Base-by-base conservation (phyloP, 2,888 invertebrate species). In the Orthosia cruda region DNA sequence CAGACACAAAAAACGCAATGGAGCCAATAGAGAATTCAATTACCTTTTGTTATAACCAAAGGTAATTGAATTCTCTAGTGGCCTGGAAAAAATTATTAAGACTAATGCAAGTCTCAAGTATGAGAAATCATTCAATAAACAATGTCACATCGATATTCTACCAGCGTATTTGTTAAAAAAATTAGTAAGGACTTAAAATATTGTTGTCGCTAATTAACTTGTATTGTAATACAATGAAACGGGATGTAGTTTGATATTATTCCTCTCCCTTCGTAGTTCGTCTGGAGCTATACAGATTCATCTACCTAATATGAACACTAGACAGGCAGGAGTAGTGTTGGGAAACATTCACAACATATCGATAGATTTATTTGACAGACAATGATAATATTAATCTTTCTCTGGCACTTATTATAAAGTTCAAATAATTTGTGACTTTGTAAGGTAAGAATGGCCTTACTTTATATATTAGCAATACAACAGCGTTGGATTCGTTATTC, bases 271-370 rank as follows among this genome's bases (percentile, higher is more conserved):
- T 69, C 64, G 50, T 74, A 61, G 54, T 59, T 15, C 20, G 20
- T 40, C 40, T 40, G 40, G 40, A 40, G 40, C 40, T 40, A 40
- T 72, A 75, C 54, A 50, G 62, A 67, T 74, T 69, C 64, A 87
- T 81, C 74, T 83, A 81, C 86, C 79, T 86, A 81, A 74, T 76
- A 86, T 79, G 81, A 79, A 73, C 74, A 71, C 76, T 78, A 87
- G 63, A 59, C 40, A 67, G 49, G 61, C 45, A 67, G 49, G 18
- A 18, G 12, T 65, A 85, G 76, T 57, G 83, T 2, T 64, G 75
- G 49, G 62, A 61, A 50, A 50, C 3, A 23, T 9, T 7, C 2
- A 15, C 3, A n/a, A 1, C 3, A 15, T 77, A 74, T 85, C 85
- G 84, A 87, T 77, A 69, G n/a, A 72, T 52, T 66, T 16, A 59